Percentiles rank a stretch among this genome's conserved stretches.
These are phyloP conservation scores for Sialia sialis DNA, from an alignment of 2,113 vertebrate species.

Conservation along the genomic window DNA sequence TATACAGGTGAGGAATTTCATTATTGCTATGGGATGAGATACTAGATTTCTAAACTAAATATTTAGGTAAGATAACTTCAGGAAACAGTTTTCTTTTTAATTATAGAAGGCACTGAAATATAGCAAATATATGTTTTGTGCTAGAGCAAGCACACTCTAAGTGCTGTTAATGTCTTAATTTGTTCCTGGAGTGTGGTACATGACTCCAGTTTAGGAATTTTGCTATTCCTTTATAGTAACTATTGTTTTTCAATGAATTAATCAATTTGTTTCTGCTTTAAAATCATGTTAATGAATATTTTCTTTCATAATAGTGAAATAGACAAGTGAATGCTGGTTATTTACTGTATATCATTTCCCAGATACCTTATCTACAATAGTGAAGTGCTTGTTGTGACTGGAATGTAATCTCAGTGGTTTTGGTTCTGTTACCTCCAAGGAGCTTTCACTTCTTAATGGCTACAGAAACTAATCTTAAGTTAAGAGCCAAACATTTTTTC, in stretches of 20 bases:
- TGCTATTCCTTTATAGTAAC: background rate
- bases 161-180: background rate
- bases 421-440: background rate
- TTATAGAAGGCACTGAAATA: background rate
- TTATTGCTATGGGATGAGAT: background rate
- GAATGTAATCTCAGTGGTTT: conserved; percentile 35
- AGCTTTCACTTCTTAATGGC: conserved; percentile 32
- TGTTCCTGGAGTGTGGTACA: background rate
- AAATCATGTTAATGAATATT: background rate
- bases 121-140: background rate
- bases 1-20: background rate
- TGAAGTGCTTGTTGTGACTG: conserved; percentile 26
- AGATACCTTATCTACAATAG: background rate
- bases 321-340: background rate
- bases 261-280: background rate
- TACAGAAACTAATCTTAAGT: background rate
- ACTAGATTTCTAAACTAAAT: background rate
- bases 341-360: background rate
- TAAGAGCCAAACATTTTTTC: conserved; percentile 25
- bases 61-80: background rate
- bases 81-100: conserved; percentile 19
- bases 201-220: background rate
- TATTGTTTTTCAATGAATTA: background rate
- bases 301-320: background rate
- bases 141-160: background rate